A percentile compares a stretch with the other conserved stretches of the same genome.
Evolutionary conservation across 2,797 vertebrate genomes (phyloP).

Genomic region (Sebastes jordani): DNA sequence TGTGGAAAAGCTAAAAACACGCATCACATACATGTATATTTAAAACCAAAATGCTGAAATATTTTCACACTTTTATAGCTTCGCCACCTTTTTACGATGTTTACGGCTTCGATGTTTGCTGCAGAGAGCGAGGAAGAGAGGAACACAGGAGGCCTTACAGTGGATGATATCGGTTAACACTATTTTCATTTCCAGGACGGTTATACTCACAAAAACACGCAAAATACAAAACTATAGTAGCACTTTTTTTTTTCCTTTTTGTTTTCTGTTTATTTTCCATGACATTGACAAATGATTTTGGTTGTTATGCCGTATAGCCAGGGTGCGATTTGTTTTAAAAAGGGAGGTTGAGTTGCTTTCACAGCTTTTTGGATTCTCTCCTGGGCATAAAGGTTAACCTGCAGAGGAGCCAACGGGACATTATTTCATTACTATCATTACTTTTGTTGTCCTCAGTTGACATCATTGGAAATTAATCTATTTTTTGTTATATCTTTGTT

Average conservation of each 20-base stretch:
- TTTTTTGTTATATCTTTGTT: neutral
- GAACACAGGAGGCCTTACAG: slow-evolving; percentile 44
- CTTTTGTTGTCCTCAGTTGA: neutral
- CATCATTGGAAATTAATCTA: neutral
- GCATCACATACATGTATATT: slow-evolving; percentile 64
- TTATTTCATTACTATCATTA: neutral
- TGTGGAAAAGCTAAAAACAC: slow-evolving; percentile 43
- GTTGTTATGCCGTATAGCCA: slow-evolving; percentile 27
- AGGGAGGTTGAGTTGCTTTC: neutral
- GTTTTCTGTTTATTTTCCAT: slow-evolving; percentile 30
- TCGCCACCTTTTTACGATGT: slow-evolving; percentile 72
- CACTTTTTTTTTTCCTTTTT: neutral
- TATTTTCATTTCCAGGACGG: slow-evolving; percentile 49
- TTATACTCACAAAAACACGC: slow-evolving; percentile 15
- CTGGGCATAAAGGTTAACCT: neutral
- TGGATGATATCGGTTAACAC: slow-evolving; percentile 45
- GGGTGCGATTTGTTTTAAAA: slow-evolving; percentile 46
- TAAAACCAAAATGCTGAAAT: slow-evolving; percentile 75
- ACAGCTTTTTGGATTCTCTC: neutral
- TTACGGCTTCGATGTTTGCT: slow-evolving; percentile 72
- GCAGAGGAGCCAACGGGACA: neutral
- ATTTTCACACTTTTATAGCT: slow-evolving; percentile 76
- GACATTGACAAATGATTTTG: slow-evolving; percentile 18
- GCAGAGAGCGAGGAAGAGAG: slow-evolving; percentile 29
- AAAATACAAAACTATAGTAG: slow-evolving; percentile 11